These are phyloP conservation scores for Choristoneura fumiferana DNA, from an alignment of 1,140 invertebrate genomes.

Conservation along the genomic window DNA sequence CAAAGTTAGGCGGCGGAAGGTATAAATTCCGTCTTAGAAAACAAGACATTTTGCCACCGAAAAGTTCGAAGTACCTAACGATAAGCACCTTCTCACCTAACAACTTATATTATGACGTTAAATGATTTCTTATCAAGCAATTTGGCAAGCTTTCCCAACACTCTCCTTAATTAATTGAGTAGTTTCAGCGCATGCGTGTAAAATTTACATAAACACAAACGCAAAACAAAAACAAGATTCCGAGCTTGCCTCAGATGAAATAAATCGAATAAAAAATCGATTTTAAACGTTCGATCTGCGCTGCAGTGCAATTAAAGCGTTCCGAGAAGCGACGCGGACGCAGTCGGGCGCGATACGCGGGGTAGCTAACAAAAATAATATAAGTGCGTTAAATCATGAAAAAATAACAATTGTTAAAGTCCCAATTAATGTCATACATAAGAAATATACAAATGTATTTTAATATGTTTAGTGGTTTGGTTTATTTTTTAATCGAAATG, in stretches of 20 bases:
- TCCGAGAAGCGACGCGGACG: constrained; percentile 54
- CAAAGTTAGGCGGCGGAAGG: too few species aligned
- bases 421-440: background rate
- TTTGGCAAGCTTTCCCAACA: constrained; percentile 18
- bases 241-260: constrained; percentile 59
- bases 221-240: constrained; percentile 65
- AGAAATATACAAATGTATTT: too few species aligned
- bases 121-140: too few species aligned
- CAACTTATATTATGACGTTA: too few species aligned
- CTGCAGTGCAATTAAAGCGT: constrained; percentile 72
- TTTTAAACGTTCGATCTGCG: constrained; percentile 75
- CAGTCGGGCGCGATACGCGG: background rate
- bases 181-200: constrained; percentile 72
- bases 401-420: background rate
- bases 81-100: too few species aligned
- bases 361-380: constrained; percentile 9
- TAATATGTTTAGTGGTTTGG: too few species aligned
- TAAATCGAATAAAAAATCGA: constrained; percentile 77
- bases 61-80: too few species aligned
- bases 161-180: constrained; percentile 71
- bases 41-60: too few species aligned
- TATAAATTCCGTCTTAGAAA: too few species aligned
- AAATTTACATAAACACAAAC: constrained; percentile 76
- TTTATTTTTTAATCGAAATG: too few species aligned
- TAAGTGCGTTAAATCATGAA: constrained; percentile 3